Evolutionary conservation across 2,888 invertebrate genomes (phyloP).

Genomic region (Andrena haemorrhoa): DNA sequence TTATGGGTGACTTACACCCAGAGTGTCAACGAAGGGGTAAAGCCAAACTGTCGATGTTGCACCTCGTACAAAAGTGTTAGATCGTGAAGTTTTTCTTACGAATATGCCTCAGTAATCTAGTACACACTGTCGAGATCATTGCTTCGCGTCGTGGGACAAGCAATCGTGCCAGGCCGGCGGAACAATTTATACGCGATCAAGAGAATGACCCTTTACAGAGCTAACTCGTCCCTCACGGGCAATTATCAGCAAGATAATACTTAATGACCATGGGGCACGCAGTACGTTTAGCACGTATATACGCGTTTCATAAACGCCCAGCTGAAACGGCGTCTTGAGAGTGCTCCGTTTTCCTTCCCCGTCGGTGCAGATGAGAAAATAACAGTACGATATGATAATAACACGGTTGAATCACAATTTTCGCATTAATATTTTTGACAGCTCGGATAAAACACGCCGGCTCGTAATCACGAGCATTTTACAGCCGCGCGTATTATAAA

Average conservation of each 20-base stretch:
- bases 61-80: too few relatives aligned
- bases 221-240: slow-evolving; percentile 49
- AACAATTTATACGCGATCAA: slow-evolving; percentile 45
- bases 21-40: too few relatives aligned
- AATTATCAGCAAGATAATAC: slow-evolving; percentile 59
- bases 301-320: slow-evolving; percentile 40
- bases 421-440: slow-evolving; percentile 15
- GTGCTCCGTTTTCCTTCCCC: not conserved
- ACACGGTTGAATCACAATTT: slow-evolving; percentile 1
- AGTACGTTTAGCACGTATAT: slow-evolving; percentile 35
- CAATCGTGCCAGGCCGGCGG: too few relatives aligned
- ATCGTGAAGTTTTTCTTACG: too few relatives aligned
- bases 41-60: too few relatives aligned
- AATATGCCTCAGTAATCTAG: too few relatives aligned
- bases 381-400: not conserved
- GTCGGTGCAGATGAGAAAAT: not conserved
- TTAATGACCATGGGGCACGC: slow-evolving; percentile 51
- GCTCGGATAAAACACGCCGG: not conserved
- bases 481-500: too few relatives aligned
- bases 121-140: too few relatives aligned
- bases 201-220: slow-evolving; percentile 45
- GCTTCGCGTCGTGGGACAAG: too few relatives aligned
- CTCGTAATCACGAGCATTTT: too few relatives aligned
- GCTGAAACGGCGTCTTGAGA: slow-evolving; percentile 25
- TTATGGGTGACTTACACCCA: too few relatives aligned